phyloP scores from a whole-genome alignment of 2,888 invertebrate genomes.

The Trachelus iudaicus region DNA sequence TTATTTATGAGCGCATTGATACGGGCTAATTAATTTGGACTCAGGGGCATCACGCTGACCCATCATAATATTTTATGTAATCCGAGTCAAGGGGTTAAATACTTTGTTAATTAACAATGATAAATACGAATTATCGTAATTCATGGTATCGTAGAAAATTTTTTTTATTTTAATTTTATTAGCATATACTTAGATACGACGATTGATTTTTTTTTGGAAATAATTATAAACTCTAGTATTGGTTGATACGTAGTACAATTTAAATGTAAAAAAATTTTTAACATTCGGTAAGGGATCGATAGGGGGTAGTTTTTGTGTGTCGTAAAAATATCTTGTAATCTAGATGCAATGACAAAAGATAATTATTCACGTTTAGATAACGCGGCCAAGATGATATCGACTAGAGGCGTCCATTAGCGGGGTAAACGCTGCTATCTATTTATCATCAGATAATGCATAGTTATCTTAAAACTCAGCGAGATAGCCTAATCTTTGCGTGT shows the following conservation, averaged over 20 bases:
- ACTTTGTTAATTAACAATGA: background rate
- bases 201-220: background rate
- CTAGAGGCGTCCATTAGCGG: slow-evolving; percentile 49
- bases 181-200: background rate
- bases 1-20: background rate
- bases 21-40: background rate
- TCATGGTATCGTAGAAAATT: background rate
- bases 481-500: slow-evolving; percentile 53
- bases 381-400: slow-evolving; percentile 49
- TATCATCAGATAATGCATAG: slow-evolving; percentile 52
- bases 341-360: slow-evolving; percentile 38
- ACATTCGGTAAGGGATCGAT: background rate
- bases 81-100: background rate
- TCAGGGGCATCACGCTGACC: background rate
- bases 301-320: background rate
- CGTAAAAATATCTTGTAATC: slow-evolving; percentile 23
- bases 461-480: slow-evolving; percentile 52
- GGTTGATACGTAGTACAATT: background rate
- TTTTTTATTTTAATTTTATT: background rate
- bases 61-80: background rate
- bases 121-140: background rate
- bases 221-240: background rate
- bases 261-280: background rate
- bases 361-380: slow-evolving; percentile 58
- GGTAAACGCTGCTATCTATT: slow-evolving; percentile 50